Conservation (phyloP, 2,888 invertebrate species). For the Drosophila paracracens region DNA sequence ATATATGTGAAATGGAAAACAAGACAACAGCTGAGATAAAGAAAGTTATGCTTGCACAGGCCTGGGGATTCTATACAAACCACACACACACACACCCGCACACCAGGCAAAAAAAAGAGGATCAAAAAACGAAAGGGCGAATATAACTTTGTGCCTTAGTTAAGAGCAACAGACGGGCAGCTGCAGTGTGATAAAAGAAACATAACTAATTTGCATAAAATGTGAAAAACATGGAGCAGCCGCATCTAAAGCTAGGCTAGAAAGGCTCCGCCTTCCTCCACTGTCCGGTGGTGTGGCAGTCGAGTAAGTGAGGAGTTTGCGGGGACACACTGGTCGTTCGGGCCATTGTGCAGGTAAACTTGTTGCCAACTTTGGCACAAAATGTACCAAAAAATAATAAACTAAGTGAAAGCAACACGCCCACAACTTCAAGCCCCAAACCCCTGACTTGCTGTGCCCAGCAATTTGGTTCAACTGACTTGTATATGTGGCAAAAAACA, state of each 20-base stretch:
- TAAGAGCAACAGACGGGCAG: conserved; percentile 56
- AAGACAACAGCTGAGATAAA: conserved; percentile 27
- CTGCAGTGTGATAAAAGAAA: conserved; percentile 74
- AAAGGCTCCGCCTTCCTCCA: conserved; percentile 36
- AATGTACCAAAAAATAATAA: conserved; percentile 57
- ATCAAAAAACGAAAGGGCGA: conserved; percentile 10
- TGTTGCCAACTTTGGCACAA: conserved; percentile 53
- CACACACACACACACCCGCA: conserved; percentile 4
- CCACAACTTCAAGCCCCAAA: neutral
- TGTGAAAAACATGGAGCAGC: conserved; percentile 56
- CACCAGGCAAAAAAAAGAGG: neutral
- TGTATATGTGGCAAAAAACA: conserved; percentile 43
- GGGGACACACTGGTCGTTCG: conserved; percentile 8
- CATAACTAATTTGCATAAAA: conserved; percentile 81
- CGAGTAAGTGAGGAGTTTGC: conserved; percentile 49
- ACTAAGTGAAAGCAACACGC: conserved; percentile 72
- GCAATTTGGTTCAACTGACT: conserved; percentile 14
- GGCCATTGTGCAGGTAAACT: conserved; percentile 45
- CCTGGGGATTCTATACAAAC: conserved; percentile 37
- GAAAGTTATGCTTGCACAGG: conserved; percentile 13
- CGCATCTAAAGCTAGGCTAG: neutral
- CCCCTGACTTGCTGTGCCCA: neutral
- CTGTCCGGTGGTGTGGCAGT: conserved; percentile 51
- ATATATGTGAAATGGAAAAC: conserved; percentile 55
- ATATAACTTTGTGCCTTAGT: conserved; percentile 49